Evolutionary conservation across 2,113 vertebrate species (phyloP), one percentile per base, ranked within the genome.

Genomic region (Macquaria australasica): DNA sequence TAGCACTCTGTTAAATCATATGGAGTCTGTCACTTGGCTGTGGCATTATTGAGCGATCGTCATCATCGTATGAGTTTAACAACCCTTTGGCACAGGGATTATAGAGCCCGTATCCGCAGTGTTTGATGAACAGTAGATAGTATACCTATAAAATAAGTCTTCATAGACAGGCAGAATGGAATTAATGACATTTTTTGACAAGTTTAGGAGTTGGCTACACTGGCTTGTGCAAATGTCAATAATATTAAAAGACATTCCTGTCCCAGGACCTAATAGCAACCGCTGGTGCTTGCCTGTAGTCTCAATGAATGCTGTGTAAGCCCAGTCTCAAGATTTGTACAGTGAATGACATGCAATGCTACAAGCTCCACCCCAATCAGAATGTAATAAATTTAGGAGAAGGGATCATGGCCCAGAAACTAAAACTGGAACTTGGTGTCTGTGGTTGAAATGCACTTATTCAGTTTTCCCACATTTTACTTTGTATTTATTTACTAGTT

Each of bases 1-100:
- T 77, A 79, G 79, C 87, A 87, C 89, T 92, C 77, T 86, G 84
- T 91, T 93, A 92, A 92, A 92, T 90, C 86, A 93, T 88, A 92
- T 71, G 59, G 87, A 69, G 73, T 79, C 75, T 77, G 51, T 90
- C 85, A 86, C 83, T 79, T 59, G 28, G 70, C 85, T 82, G 28
- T 68, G 83, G 79, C 53, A 56, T 88, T 90, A 87, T 84, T 90
- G 72, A 91, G 85, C 82, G 77, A 83, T 87, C 25, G 82, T 84
- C 75, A 90, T 85, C 37, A 77, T 82, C n/a, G 10, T 84, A 41
- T 59, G 83, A 83, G 84, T 81, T 83, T 69, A 87, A 91, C 78
- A 83, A 31, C 71, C 50, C 64, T 81, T 63, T 87, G 75, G 73
- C 58, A 75, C 63, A 67, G 14, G 76, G 78, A 89, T 84, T 87